Percentiles rank a stretch among this genome's conserved stretches.
Conservation (phyloP, 2,113 vertebrate species). For the Callorhinus ursinus region DNA sequence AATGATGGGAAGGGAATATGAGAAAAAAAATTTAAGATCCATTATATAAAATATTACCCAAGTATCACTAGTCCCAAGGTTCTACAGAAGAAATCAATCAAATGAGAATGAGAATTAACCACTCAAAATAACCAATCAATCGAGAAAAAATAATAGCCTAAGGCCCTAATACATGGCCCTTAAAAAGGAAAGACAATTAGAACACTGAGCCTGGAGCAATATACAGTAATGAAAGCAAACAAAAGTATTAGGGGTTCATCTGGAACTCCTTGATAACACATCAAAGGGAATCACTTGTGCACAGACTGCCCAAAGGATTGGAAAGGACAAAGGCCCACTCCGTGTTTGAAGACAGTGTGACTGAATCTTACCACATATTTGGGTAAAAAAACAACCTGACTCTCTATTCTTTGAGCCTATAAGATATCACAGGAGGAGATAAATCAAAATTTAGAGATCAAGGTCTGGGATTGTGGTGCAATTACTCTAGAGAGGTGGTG, state of each 20-base stretch:
- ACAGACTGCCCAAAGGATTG: not conserved
- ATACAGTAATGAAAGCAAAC: constrained; percentile 21
- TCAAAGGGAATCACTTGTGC: constrained; percentile 15
- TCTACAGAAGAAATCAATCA: not conserved
- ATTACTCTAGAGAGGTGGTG: not conserved
- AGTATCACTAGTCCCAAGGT: not conserved
- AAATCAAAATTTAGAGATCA: constrained; percentile 67
- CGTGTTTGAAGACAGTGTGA: not conserved
- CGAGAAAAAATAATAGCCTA: not conserved
- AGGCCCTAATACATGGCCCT: not conserved
- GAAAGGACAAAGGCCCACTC: not conserved
- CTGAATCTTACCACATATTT: constrained; percentile 49
- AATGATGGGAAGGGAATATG: not conserved
- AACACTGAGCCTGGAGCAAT: constrained; percentile 44
- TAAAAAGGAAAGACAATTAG: constrained; percentile 57
- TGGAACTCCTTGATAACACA: constrained; percentile 36
- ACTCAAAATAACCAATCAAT: constrained; percentile 38
- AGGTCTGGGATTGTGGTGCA: not conserved
- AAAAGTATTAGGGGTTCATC: constrained; percentile 7
- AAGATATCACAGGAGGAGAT: constrained; percentile 65
- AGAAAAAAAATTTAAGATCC: not conserved
- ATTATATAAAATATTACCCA: not conserved
- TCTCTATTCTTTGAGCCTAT: constrained; percentile 9
- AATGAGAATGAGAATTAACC: constrained; percentile 49
- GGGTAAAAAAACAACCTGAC: not conserved